Evolutionary conservation across 2,888 invertebrate species (phyloP).

Genomic region (Apamea epomidion): DNA sequence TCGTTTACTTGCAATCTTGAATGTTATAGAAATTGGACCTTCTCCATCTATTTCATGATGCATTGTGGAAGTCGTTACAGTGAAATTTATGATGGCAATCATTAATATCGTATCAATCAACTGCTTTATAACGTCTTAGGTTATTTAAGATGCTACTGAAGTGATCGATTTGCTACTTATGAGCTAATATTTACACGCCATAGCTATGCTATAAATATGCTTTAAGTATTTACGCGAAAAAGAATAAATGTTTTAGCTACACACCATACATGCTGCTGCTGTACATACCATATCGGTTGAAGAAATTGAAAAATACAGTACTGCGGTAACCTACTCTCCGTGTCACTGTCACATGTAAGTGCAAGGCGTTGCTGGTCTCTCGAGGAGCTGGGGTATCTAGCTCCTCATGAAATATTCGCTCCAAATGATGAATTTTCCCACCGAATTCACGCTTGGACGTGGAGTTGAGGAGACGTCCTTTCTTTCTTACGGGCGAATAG

Average conservation of each 20-base stretch:
- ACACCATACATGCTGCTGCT: background rate
- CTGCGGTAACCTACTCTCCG: background rate
- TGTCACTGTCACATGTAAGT: background rate
- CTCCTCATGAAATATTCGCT: background rate
- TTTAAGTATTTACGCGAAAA: background rate
- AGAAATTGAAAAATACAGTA: background rate
- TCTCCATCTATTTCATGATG: background rate
- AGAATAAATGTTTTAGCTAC: background rate
- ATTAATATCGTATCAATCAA: slow-evolving; percentile 58
- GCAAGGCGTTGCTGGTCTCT: background rate
- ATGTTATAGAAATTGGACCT: background rate
- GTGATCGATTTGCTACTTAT: slow-evolving; percentile 23
- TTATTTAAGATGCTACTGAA: slow-evolving; percentile 25
- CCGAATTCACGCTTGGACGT: background rate
- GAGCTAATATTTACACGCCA: background rate
- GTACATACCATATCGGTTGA: background rate
- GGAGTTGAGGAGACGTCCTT: background rate
- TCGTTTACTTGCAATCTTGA: background rate
- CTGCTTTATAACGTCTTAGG: slow-evolving; percentile 22
- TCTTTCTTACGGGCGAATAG: too few species aligned
- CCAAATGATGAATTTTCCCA: background rate
- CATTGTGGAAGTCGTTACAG: slow-evolving; percentile 19
- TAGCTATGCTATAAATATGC: background rate
- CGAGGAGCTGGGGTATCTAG: background rate
- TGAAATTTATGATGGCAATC: slow-evolving; percentile 41